These are phyloP conservation scores for Drosophila flavopinicola DNA, from an alignment of 2,888 invertebrate genomes.

Conservation along the genomic window DNA sequence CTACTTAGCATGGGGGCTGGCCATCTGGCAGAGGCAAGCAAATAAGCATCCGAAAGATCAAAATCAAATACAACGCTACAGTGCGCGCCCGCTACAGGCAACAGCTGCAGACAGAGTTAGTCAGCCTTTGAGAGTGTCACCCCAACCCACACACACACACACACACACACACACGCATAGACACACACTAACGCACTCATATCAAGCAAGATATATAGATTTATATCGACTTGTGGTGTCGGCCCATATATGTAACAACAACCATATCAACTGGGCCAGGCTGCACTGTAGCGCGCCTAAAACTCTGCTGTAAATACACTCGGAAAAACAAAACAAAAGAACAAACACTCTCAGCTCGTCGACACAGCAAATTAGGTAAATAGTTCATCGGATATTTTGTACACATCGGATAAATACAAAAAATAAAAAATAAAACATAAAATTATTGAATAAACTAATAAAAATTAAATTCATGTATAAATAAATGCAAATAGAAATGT, in stretches of 20 bases:
- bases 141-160: not conserved
- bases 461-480: constrained; percentile 11
- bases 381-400: constrained; percentile 48
- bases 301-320: constrained; percentile 56
- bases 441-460: constrained; percentile 33
- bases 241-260: not conserved
- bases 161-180: not conserved
- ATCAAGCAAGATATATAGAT: constrained; percentile 24
- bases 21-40: constrained; percentile 28
- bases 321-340: not conserved
- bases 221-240: constrained; percentile 1
- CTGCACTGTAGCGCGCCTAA: constrained; percentile 49
- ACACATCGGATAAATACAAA: constrained; percentile 34
- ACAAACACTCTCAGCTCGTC: constrained; percentile 14
- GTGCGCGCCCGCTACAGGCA: constrained; percentile 25
- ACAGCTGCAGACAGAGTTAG: constrained; percentile 9
- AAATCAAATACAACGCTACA: constrained; percentile 36
- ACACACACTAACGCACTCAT: constrained; percentile 4
- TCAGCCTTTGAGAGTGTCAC: constrained; percentile 5
- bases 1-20: constrained; percentile 5
- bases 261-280: constrained; percentile 37
- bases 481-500: constrained; percentile 31
- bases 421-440: not conserved
- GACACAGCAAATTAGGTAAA: constrained; percentile 30
- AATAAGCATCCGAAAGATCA: constrained; percentile 13